Evolutionary conservation across 2,113 vertebrate species (phyloP).

Genomic region (Xyrauchen texanus): DNA sequence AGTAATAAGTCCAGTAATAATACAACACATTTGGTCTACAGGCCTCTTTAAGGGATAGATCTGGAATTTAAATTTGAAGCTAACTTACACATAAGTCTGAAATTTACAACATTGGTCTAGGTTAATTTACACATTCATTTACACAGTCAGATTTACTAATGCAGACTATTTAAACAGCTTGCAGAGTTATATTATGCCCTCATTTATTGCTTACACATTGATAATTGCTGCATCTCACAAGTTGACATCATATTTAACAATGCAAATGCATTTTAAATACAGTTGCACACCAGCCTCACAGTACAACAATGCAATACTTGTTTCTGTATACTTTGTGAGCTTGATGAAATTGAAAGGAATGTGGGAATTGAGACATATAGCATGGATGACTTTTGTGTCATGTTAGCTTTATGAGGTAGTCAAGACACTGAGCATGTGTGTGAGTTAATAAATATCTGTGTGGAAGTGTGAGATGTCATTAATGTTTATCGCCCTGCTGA

Average conservation of each 20-base stretch:
- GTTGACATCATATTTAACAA: background rate
- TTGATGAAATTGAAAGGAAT: background rate
- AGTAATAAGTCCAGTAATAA: too few relatives aligned
- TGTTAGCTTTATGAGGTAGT: background rate
- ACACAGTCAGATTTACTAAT: background rate
- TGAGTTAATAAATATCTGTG: too few relatives aligned
- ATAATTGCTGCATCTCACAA: slow-evolving; percentile 7
- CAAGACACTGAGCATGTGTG: background rate
- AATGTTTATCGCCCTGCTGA: too few relatives aligned
- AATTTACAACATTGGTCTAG: too few relatives aligned
- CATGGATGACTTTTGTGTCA: background rate
- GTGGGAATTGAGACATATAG: background rate
- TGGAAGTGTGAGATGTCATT: too few relatives aligned
- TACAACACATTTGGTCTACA: too few relatives aligned
- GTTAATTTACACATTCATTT: too few relatives aligned
- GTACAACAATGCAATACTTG: background rate
- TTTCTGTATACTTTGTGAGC: background rate
- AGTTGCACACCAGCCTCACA: background rate
- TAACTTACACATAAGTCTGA: too few relatives aligned
- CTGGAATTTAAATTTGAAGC: too few relatives aligned
- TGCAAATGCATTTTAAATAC: slow-evolving; percentile 4
- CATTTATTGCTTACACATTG: background rate
- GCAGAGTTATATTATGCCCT: background rate
- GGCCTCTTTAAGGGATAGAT: too few relatives aligned
- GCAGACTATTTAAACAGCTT: background rate